These are phyloP conservation scores for Todiramphus chloris DNA, from an alignment of 2,113 vertebrate species.

Conservation along the genomic window DNA sequence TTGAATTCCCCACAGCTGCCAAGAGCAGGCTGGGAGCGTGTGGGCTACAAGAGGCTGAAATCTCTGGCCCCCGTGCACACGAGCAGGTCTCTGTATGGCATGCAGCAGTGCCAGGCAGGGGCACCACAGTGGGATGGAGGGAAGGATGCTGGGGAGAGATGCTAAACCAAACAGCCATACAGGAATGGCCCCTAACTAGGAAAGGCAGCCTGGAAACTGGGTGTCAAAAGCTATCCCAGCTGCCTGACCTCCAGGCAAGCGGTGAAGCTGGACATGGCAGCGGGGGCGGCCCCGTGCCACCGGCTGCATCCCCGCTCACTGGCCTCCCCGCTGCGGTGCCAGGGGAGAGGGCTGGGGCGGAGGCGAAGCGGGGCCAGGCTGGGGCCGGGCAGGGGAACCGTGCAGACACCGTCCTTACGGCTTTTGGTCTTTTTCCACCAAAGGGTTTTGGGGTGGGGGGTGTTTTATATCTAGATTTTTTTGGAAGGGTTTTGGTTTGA, in stretches of 20 bases:
- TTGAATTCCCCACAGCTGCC: accelerated
- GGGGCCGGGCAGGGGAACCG: accelerated
- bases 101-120: accelerated
- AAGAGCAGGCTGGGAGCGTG: accelerated
- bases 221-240: neutral
- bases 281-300: neutral
- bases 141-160: neutral
- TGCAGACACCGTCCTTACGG: neutral
- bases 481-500: slow-evolving; percentile 57
- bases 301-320: accelerated
- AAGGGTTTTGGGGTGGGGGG: slow-evolving; percentile 2
- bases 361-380: neutral
- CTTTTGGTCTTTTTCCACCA: slow-evolving; percentile 45
- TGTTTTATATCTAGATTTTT: slow-evolving; percentile 52
- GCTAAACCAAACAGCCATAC: neutral
- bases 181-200: accelerated
- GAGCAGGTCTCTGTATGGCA: accelerated
- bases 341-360: neutral
- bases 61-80: accelerated
- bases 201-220: neutral
- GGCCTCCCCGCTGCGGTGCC: neutral
- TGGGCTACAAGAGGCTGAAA: accelerated
- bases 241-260: neutral
- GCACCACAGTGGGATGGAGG: accelerated
- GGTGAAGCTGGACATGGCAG: accelerated